Percentiles rank a stretch among this genome's conserved stretches.
phyloP scores from a whole-genome alignment of 2,797 vertebrate species.

The Serranus cabrilla region DNA sequence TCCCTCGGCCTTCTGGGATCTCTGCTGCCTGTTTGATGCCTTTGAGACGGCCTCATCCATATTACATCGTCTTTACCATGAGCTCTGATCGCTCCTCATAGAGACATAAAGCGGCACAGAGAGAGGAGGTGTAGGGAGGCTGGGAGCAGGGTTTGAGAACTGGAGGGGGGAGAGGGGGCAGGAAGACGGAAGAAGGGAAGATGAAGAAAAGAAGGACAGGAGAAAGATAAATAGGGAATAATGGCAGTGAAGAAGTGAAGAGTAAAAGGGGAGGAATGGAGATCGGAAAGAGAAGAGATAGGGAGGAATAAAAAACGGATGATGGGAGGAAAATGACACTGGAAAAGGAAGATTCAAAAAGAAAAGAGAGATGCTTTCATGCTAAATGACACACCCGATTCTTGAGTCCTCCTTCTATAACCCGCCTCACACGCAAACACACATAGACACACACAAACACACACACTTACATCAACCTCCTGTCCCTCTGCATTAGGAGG shows the following conservation, averaged over 20 bases:
- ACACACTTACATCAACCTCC: constrained; percentile 60
- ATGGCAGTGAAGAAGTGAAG: background rate
- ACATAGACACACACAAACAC: constrained; percentile 21
- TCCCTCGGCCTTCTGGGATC: constrained; percentile 69
- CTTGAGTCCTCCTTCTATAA: constrained; percentile 31
- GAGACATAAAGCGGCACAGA: constrained; percentile 50
- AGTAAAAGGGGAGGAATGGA: too few species aligned
- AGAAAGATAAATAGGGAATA: background rate
- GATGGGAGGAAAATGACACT: background rate
- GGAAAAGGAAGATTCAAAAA: constrained; percentile 26
- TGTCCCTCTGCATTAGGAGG: constrained; percentile 83
- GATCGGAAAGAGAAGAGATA: background rate
- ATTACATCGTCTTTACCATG: constrained; percentile 76
- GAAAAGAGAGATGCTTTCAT: constrained; percentile 55
- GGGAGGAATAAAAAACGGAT: too few species aligned
- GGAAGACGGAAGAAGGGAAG: background rate
- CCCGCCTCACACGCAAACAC: constrained; percentile 17
- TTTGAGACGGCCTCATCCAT: constrained; percentile 79
- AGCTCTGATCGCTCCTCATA: constrained; percentile 67
- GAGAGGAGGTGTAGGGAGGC: constrained; percentile 12
- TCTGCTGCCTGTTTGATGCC: constrained; percentile 67
- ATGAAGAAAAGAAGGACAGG: background rate
- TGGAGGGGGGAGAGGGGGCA: background rate
- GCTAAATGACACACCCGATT: constrained; percentile 59
- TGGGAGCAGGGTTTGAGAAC: background rate